Conservation (phyloP, 1,140 invertebrate species). For the Mylabris phalerata region DNA sequence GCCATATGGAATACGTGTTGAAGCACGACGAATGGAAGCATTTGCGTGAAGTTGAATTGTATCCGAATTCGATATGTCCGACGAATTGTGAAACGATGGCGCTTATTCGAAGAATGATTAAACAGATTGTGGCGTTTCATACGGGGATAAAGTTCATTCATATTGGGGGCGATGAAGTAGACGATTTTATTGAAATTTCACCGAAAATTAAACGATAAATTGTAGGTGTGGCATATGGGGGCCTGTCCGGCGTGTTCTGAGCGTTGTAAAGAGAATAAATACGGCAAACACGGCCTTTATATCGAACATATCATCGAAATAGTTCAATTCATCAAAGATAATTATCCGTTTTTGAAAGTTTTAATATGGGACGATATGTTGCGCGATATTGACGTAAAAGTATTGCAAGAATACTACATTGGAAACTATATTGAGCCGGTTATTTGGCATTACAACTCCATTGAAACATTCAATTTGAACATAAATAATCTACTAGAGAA, state of each 20-base stretch:
- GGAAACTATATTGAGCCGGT: slow-evolving; percentile 74
- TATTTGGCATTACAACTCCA: slow-evolving; percentile 63
- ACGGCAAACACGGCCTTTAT: slow-evolving; percentile 50
- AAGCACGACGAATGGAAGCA: slow-evolving; percentile 71
- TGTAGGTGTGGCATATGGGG: slow-evolving; percentile 35
- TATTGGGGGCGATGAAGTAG: slow-evolving; percentile 74
- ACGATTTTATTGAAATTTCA: neutral
- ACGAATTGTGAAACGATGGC: slow-evolving; percentile 61
- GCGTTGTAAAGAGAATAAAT: slow-evolving; percentile 22
- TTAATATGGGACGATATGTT: slow-evolving; percentile 96
- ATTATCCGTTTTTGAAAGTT: slow-evolving; percentile 59
- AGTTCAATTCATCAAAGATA: slow-evolving; percentile 55
- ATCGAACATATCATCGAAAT: slow-evolving; percentile 62
- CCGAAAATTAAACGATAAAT: neutral
- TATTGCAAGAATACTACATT: slow-evolving; percentile 32
- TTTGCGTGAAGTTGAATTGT: slow-evolving; percentile 67
- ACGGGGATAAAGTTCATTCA: slow-evolving; percentile 63
- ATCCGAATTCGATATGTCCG: slow-evolving; percentile 78
- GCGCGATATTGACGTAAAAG: slow-evolving; percentile 49
- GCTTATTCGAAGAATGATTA: slow-evolving; percentile 69
- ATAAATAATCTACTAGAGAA: slow-evolving; percentile 59
- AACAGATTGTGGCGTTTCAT: slow-evolving; percentile 62
- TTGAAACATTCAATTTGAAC: slow-evolving; percentile 29
- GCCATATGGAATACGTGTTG: slow-evolving; percentile 84
- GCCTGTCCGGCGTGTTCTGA: slow-evolving; percentile 27